These are phyloP conservation scores for Mactromeris polynyma DNA, from an alignment of 2,888 invertebrate species.

Conservation along the genomic window DNA sequence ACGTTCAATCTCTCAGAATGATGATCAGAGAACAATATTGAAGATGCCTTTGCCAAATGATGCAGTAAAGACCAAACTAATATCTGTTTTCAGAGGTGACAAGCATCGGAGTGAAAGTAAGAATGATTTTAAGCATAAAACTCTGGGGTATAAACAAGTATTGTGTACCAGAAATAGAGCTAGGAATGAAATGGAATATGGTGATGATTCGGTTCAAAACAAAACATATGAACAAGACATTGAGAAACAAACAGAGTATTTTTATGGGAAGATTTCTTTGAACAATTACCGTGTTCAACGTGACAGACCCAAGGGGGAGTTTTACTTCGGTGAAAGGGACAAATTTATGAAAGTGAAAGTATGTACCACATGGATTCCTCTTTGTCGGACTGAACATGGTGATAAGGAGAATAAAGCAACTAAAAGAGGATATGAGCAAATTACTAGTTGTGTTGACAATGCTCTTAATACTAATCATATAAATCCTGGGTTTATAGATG, in stretches of 20 bases:
- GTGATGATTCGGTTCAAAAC: neutral
- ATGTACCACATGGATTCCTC: slow-evolving; percentile 13
- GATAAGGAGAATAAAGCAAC: neutral
- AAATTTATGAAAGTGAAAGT: slow-evolving; percentile 10
- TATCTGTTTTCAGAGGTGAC: neutral
- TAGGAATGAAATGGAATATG: neutral
- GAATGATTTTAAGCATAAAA: neutral
- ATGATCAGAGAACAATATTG: neutral
- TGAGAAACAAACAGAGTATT: neutral
- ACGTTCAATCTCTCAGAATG: neutral
- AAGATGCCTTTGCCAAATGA: neutral
- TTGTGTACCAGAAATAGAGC: neutral
- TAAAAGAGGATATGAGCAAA: neutral
- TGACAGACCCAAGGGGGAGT: neutral
- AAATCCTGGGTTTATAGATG: neutral
- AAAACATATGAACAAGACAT: neutral
- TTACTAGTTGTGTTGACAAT: neutral
- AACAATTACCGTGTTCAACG: neutral
- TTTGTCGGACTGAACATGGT: neutral
- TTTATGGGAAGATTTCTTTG: slow-evolving; percentile 7
- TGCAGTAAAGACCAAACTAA: neutral
- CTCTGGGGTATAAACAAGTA: neutral
- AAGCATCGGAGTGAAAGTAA: too few relatives aligned
- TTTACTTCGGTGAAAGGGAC: slow-evolving; percentile 22
- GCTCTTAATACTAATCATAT: neutral